Base-by-base conservation (phyloP, 2,888 invertebrate genomes). In the Pandemis cinnamomeana region DNA sequence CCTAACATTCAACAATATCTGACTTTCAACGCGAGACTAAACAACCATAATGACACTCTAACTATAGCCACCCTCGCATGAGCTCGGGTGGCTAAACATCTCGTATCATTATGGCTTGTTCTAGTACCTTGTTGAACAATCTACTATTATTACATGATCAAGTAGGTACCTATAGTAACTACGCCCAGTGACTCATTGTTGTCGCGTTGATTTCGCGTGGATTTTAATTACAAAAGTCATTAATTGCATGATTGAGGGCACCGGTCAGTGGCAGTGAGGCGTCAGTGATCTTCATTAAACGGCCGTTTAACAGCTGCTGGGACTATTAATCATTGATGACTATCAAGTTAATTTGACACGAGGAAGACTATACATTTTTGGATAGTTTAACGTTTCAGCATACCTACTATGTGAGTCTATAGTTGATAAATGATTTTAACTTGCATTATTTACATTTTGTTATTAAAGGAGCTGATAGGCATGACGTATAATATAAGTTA, bases 181-280 rank as follows among this genome's bases (percentile, higher is more conserved):
- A 36, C 4, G 27, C 27, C 1, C 27, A 36, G 27, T 11, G 46
- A 46, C 46, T 3, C 46, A 46, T 46, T 46, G 11, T 46, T 46
- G 8, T 15, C 41, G 15, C 51, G 61, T 61, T 70, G 69, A 70
- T 74, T 74, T 69, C 64, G 60, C 20, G 44, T 42, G 67, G 36
- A 66, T 74, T 74, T 73, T 74, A 74, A 70, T 74, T 74, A 74
- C 73, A 70, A 74, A 74, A 74, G 73, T 74, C 70, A 74, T 74
- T 74, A 61, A 66, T 64, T 73, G 61, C 66, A 58, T 73, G 73
- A 70, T 69, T 70, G 70, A 74, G 66, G 64, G 64, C 60, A 27
- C 11, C 27, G 58, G 58, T 27, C 58, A 58, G 58, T 58, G 73
- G 63, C 73, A 63, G 53, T 69, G 69, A 58, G 68, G 72, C 48